Evolutionary conservation across 2,888 invertebrate genomes (phyloP).

Genomic region (Heliconius sara): DNA sequence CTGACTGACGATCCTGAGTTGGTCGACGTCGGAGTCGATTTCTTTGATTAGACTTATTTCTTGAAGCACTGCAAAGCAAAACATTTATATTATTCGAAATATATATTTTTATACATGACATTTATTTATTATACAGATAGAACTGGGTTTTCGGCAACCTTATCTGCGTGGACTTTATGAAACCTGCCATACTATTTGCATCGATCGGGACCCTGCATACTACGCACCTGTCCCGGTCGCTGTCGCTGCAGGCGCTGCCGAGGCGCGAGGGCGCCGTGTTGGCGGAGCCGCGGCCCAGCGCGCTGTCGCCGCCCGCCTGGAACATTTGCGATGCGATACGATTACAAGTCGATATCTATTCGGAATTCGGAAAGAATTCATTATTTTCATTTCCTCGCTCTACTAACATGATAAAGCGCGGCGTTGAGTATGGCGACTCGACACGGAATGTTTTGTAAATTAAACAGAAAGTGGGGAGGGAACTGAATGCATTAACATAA

Average conservation of each 20-base stretch:
- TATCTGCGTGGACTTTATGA: too few species aligned
- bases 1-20: constrained; percentile 67
- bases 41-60: constrained; percentile 76
- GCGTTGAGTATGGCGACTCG: not conserved
- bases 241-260: constrained; percentile 74
- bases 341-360: not conserved
- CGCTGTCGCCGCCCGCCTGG: constrained; percentile 70
- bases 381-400: not conserved
- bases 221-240: constrained; percentile 61
- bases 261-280: constrained; percentile 67
- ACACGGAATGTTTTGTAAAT: not conserved
- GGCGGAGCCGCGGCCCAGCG: constrained; percentile 64
- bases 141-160: too few species aligned
- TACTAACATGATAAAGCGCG: not conserved
- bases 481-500: too few species aligned
- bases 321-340: not conserved
- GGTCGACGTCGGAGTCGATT: constrained; percentile 70
- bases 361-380: not conserved
- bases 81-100: constrained; percentile 15
- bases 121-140: too few species aligned
- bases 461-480: not conserved
- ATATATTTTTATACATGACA: too few species aligned
- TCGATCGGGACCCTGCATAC: too few species aligned
- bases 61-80: constrained; percentile 62
- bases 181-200: too few species aligned